Percentiles rank a stretch among this genome's conserved stretches.
Evolutionary conservation across 2,797 vertebrate genomes (phyloP).

Genomic region (Rhynchotus rufescens): DNA sequence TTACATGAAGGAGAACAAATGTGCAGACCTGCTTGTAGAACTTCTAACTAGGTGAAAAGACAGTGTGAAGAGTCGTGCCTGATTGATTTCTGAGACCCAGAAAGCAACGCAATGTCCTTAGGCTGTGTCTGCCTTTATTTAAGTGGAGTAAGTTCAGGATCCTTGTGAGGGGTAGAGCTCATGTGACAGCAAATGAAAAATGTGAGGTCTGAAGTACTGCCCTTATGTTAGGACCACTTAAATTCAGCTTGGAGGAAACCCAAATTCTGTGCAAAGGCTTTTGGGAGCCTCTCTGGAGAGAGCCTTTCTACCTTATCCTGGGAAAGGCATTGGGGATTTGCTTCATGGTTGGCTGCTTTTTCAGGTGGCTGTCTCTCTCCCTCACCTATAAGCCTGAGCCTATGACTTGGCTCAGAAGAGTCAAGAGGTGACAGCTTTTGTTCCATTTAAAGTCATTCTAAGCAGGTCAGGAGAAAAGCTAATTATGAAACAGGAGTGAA

Average conservation of each 20-base stretch:
- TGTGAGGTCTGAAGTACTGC: background rate
- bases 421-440: background rate
- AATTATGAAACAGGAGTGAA: background rate
- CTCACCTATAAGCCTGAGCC: background rate
- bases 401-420: background rate
- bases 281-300: background rate
- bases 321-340: background rate
- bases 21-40: background rate
- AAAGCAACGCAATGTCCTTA: background rate
- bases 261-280: accelerated
- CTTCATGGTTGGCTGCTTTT: background rate
- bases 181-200: background rate
- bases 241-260: background rate
- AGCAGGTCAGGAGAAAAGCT: background rate
- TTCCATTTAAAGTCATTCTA: background rate
- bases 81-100: background rate
- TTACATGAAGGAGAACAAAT: background rate
- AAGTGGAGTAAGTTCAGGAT: background rate
- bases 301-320: background rate
- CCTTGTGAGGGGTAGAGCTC: background rate
- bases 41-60: background rate
- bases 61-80: background rate
- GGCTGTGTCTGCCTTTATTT: background rate
- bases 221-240: background rate
- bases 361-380: background rate